Evolutionary conservation across 2,888 invertebrate genomes (phyloP), one percentile per base, ranked within the genome.

Genomic region (Andricus quercusramuli): DNA sequence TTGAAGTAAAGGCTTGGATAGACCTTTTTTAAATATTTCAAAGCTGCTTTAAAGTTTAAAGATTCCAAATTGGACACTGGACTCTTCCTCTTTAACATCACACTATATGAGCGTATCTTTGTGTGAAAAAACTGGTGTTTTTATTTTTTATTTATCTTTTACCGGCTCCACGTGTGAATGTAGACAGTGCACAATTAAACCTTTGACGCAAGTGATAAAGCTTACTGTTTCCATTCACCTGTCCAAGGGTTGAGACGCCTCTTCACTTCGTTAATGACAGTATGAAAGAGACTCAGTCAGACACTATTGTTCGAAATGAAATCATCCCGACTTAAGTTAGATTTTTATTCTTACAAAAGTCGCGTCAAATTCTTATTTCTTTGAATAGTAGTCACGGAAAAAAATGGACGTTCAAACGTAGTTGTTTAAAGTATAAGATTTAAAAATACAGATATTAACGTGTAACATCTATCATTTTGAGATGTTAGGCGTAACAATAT

Each of bases 171-270:
- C 17, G 15, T 3, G 17, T 47, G 15, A 3, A 47, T 47, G 15
- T 47, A 47, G 47, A 17, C 47, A 15, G 15, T 17, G 15, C 2
- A 20, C 22, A 62, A 62, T 62, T 62, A 62, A 62, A 62, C 25
- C 59, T 62, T 62, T 25, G 59, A 62, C 22, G 22, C 20, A 37
- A 44, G 41, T 41, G 2, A 44, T 44, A 67, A 67, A 67, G 67
- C 67, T 22, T 41, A n/a, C 13, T 67, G 44, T 44, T 41, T 67
- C 67, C 22, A 67, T 67, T 67, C 41, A 67, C 37, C 37, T 37
- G 67, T 41, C n/a, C 37, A 66, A 66, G 37, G 32, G 66, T 9
- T 59, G 56, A 59, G 56, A n/a, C 32, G n/a, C 37, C 20, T 66
- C n/a, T 66, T 67, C 41, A 67, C 22, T 37, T 37, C 11, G 25